phyloP scores from a whole-genome alignment of 2,113 vertebrate species.

The Equus przewalskii region DNA sequence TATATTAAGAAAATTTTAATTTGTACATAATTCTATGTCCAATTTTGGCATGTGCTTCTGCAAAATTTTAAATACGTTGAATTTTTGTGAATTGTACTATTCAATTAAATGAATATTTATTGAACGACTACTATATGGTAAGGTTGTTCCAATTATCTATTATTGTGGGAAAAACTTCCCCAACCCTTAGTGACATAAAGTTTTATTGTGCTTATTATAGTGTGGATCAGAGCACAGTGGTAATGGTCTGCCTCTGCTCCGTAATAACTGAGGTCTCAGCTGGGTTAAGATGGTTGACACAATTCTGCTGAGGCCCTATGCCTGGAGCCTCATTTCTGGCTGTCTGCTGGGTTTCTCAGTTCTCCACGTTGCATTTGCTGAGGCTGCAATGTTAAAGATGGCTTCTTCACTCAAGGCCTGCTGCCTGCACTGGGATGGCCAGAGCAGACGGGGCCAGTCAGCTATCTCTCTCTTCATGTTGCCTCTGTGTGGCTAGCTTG shows the following conservation, averaged over 20 bases:
- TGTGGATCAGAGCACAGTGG: background rate
- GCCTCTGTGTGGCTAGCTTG: background rate
- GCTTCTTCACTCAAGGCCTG: background rate
- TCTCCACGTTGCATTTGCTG: background rate
- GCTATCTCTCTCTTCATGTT: background rate
- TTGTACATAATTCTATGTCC: background rate
- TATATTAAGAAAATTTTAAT: background rate
- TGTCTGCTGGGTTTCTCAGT: background rate
- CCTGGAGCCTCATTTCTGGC: background rate
- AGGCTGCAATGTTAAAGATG: background rate
- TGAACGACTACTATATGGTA: background rate
- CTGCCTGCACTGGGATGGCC: too few relatives aligned
- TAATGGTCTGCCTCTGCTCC: background rate
- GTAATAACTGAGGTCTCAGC: background rate
- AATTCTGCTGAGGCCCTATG: too few relatives aligned
- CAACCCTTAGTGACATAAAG: background rate
- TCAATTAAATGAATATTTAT: slow-evolving; percentile 26
- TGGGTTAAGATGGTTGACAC: background rate
- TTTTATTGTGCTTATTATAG: background rate
- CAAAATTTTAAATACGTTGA: background rate
- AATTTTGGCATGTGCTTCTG: background rate
- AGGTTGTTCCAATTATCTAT: background rate
- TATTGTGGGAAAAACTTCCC: background rate
- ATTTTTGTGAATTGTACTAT: background rate
- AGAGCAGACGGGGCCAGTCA: background rate